Base-by-base conservation (phyloP, 2,113 vertebrate genomes). In the Athene cunicularia region DNA sequence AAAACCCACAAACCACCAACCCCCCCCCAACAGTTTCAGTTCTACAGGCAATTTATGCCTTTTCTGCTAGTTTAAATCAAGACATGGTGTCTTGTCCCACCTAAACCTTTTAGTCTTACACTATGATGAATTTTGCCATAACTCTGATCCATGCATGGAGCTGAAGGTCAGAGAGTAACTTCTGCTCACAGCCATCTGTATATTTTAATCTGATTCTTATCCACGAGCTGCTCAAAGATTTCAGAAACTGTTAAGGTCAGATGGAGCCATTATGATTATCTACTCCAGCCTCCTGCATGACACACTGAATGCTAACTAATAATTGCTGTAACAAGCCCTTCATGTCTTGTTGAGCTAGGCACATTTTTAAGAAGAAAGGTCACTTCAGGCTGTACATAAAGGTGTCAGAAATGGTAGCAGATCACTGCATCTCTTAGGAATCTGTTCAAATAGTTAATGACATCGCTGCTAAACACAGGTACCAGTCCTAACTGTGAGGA, bases 41-140 rank as follows among this genome's bases (percentile, higher is more conserved):
- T 73, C 32, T 50, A 75, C 49, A 80, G 20, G 22, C 4, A 72
- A 60, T 75, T 88, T 81, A 71, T 68, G 16, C 14, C n/a, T 96
- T 96, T 90, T 84, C 79, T 60, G 14, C 11, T 43, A 26, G 27
- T 79, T 91, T 96, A 81, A 81, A 95, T 96, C 82, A 95, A 88
- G 68, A 73, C 73, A 35, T 1, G 1, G n/a, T 70, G 22, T 80
- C 68, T 73, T 72, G 55, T 60, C 35, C 60, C 24, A 56, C 47
- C 43, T 76, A 58, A 60, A 91, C 14, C 50, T 86, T 87, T 79
- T 45, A 72, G 68, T 89, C 52, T 60, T 64, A 33, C 52, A 72
- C 32, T 49, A 33, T 64, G 88, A 95, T 67, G 43, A 75, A 83
- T 96, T 86, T 93, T 84, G 60, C 76, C 35, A 33, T 53, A 93